Evolutionary conservation across 2,113 vertebrate species (phyloP), one percentile per base, ranked within the genome.

Genomic region (Neodon shergylaensis): DNA sequence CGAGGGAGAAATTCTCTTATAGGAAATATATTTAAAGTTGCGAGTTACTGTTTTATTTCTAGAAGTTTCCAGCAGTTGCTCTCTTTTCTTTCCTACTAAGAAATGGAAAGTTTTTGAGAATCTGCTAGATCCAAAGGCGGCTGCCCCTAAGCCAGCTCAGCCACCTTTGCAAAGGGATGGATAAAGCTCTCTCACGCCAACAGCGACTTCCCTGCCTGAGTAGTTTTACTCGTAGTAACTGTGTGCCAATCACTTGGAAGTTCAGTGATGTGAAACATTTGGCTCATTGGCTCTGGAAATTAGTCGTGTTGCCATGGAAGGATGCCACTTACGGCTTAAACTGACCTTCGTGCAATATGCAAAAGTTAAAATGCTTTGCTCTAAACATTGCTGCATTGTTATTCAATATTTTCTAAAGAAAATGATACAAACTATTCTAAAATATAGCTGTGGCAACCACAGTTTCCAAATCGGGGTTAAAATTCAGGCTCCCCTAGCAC

Each of bases 381-480:
- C 22, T 94, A 92, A 83, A 47, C 11, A 7, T 66, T 63, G 54
- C 49, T 74, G 82, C 65, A 79, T 6, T 73, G 44, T 28, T 54
- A 31, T 42, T 90, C 72, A 58, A 58, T 82, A 83, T 83, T 33
- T 28, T 3, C 72, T 70, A n/a, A 17, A 74, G 65, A 82, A 88
- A 78, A 74, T 68, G 39, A 88, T 28, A 72, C n/a, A 83, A 88
- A 76, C 10, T 85, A 86, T 58, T 92, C 52, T 76, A 39, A 93
- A 76, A 11, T 63, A 63, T 21, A 91, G 58, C 47, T 76, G 76
- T 0, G 42, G 17, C n/a, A 39, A 89, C 33, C 9, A 61, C 39
- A 72, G 63, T 93, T 89, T 91, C 61, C 66, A 95, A 77, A 79
- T 68, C 9, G 11, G 86, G 88, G 77, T 72, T 92, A 81, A 86